phyloP scores from a whole-genome alignment of 2,113 vertebrate species.

The Anguilla japonica region DNA sequence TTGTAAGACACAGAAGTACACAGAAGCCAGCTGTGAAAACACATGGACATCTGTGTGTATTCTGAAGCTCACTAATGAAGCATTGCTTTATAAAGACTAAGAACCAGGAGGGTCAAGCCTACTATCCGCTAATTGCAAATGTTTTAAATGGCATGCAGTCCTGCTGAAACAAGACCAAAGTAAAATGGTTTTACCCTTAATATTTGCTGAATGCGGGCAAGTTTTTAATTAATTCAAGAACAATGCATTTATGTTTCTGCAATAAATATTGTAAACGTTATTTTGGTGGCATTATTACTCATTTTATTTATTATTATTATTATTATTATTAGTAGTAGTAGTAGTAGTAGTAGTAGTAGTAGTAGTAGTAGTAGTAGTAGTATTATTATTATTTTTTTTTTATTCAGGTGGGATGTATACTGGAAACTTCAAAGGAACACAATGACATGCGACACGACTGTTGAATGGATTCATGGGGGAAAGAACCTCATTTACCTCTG shows the following conservation, averaged over 20 bases:
- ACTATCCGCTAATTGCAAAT: not conserved
- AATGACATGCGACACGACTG: conserved; percentile 4
- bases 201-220: not conserved
- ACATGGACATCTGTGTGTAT: not conserved
- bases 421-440: not conserved
- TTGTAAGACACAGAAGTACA: not conserved
- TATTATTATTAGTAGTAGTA: not conserved
- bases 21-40: conserved; percentile 5
- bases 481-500: conserved; percentile 5
- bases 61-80: conserved; percentile 3
- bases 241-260: not conserved
- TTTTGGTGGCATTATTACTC: too few species aligned
- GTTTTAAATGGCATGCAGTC: not conserved
- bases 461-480: conserved; percentile 14
- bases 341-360: not conserved
- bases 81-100: not conserved
- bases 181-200: not conserved
- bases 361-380: not conserved
- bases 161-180: not conserved
- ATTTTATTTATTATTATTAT: not conserved
- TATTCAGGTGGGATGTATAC: not conserved
- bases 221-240: not conserved
- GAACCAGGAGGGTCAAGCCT: not conserved
- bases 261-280: not conserved
- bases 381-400: not conserved